Base-by-base conservation (phyloP, 2,113 vertebrate species). In the Pangasianodon hypophthalmus region DNA sequence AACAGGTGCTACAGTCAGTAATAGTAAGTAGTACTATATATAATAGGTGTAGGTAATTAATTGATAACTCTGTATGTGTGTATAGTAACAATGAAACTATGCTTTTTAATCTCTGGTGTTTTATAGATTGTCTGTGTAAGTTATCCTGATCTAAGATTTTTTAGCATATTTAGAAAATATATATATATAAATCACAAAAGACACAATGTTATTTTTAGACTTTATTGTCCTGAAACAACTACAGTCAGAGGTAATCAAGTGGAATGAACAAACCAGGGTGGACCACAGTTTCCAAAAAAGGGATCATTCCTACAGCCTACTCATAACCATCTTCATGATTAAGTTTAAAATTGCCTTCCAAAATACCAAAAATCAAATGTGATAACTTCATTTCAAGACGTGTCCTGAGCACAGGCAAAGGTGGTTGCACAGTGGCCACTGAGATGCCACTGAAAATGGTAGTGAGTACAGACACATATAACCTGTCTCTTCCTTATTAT, bases 221-320 rank as follows among this genome's bases (percentile, higher is more conserved):
- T 96, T 96, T 96, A 96, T 95, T 94, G 95, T 95, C 95, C 94
- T 92, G 93, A 93, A 93, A 85, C 92, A 93, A 94, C 93, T 94
- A 96, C 94, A 95, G 95, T 94, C 94, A 94, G 93, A 94, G 93
- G 95, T 95, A 94, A 95, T 95, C 93, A 95, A 92, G 93, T 93
- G 86, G 89, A 94, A 95, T 92, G 93, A 93, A 92, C 92, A 94
- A 90, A 86, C 64, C 48, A 87, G 86, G 86, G 92, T 92, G 94
- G 91, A 95, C 93, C 93, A 95, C 92, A 94, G 90, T 85, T 86
- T 84, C 82, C 21, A 75, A 62, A n/a, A 69, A 37, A 86, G 58
- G 84, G 81, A 37, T 71, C 56, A 69, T 83, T 84, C n/a, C 32
- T 50, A 90, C 58, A 64, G 50, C 46, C 64, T 71, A 41, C 90